A percentile compares a stretch with the other conserved stretches of the same genome.
phyloP scores from a whole-genome alignment of 2,888 invertebrate species.

The Thelaira solivaga region DNA sequence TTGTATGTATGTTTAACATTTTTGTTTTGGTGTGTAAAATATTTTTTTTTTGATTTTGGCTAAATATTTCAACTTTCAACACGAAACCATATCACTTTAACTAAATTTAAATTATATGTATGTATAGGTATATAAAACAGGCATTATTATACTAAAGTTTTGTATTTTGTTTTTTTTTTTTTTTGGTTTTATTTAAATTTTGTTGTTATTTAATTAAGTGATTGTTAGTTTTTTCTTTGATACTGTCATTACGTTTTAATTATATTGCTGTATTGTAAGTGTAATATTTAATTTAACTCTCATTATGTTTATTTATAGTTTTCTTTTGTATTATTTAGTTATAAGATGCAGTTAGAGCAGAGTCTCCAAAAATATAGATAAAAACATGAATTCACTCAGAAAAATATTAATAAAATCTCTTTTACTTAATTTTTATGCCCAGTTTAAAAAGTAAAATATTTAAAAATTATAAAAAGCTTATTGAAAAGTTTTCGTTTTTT shows the following conservation, averaged over 20 bases:
- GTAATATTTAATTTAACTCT: neutral
- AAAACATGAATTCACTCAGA: too few species aligned
- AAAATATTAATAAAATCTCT: too few species aligned
- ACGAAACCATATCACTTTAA: conserved; percentile 33
- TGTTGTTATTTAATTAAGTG: conserved; percentile 1
- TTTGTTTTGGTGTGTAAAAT: conserved; percentile 32
- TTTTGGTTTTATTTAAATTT: neutral
- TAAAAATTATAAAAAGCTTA: too few species aligned
- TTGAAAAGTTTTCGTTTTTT: too few species aligned
- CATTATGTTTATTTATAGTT: too few species aligned
- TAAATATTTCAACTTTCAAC: conserved; percentile 13
- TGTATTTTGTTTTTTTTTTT: neutral
- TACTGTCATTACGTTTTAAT: neutral
- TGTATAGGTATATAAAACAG: too few species aligned
- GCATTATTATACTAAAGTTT: too few species aligned
- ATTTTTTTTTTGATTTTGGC: conserved; percentile 8
- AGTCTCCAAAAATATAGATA: too few species aligned
- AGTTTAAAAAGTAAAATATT: too few species aligned
- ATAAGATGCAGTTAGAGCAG: too few species aligned
- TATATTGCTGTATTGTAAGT: neutral
- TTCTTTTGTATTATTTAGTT: too few species aligned
- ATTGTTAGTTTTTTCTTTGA: conserved; percentile 13
- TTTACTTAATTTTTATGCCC: too few species aligned
- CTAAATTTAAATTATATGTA: conserved; percentile 33
- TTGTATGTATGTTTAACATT: neutral